A percentile compares a stretch with the other conserved stretches of the same genome.
These are phyloP conservation scores for Limulus polyphemus DNA, from an alignment of 2,888 invertebrate genomes.

Conservation along the genomic window DNA sequence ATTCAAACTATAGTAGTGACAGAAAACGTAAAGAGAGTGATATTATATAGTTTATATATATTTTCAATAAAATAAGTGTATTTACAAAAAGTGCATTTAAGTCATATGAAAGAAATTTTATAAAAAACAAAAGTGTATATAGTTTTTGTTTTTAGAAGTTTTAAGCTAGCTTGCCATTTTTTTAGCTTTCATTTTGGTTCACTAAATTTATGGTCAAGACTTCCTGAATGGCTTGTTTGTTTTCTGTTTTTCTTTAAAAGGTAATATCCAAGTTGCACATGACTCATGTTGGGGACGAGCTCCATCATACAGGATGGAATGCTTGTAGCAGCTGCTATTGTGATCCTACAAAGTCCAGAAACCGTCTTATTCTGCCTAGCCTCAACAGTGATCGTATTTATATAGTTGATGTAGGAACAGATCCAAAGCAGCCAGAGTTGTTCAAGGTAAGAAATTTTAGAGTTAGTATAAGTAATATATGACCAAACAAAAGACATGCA, in stretches of 20 bases:
- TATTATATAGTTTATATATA: too few relatives aligned
- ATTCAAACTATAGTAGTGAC: too few relatives aligned
- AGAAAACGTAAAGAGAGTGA: too few relatives aligned
- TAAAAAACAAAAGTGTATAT: too few relatives aligned
- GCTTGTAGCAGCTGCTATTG: slow-evolving; percentile 82
- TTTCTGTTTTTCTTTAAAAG: not conserved
- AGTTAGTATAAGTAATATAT: too few relatives aligned
- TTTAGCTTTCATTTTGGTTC: too few relatives aligned
- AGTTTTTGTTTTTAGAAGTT: too few relatives aligned
- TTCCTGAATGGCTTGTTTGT: not conserved
- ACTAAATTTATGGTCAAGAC: slow-evolving; percentile 1
- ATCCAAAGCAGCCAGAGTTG: slow-evolving; percentile 58
- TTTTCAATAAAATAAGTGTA: too few relatives aligned
- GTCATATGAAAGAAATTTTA: too few relatives aligned
- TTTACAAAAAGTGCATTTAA: too few relatives aligned
- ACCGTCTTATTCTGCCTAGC: slow-evolving; percentile 69
- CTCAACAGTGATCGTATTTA: slow-evolving; percentile 71
- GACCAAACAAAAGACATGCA: too few relatives aligned
- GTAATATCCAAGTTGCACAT: slow-evolving; percentile 54
- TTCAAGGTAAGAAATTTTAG: slow-evolving; percentile 47
- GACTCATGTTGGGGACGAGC: slow-evolving; percentile 63
- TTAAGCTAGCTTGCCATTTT: too few relatives aligned
- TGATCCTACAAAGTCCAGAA: slow-evolving; percentile 46
- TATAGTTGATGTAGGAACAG: slow-evolving; percentile 60
- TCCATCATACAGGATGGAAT: slow-evolving; percentile 96